These are phyloP conservation scores for Nezara viridula DNA, from an alignment of 2,888 invertebrate species.

Conservation along the genomic window DNA sequence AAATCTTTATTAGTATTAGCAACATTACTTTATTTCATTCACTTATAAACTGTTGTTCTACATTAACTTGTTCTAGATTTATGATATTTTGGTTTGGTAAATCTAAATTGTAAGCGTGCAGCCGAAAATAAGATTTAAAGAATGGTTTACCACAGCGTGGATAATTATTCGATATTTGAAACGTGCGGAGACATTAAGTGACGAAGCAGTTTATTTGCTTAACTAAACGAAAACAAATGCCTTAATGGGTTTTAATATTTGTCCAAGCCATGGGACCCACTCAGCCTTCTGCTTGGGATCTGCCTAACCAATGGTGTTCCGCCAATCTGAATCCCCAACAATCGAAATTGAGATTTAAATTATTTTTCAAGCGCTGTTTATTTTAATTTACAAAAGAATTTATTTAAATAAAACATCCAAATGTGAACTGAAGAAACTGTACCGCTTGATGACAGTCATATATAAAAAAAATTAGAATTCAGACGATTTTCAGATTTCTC, in stretches of 20 bases:
- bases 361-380: not conserved
- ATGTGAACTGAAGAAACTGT: too few species aligned
- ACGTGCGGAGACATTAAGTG: slow-evolving; percentile 37
- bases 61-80: too few species aligned
- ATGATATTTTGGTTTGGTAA: too few species aligned
- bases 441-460: not conserved
- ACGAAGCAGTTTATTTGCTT: slow-evolving; percentile 29
- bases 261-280: not conserved
- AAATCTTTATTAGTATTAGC: too few species aligned
- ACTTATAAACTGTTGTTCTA: too few species aligned
- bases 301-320: not conserved
- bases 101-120: too few species aligned
- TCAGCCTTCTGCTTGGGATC: not conserved
- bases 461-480: too few species aligned
- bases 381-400: too few species aligned
- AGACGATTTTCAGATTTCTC: too few species aligned
- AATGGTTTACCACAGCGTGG: not conserved
- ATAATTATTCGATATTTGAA: slow-evolving; percentile 23
- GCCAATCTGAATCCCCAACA: not conserved
- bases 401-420: too few species aligned
- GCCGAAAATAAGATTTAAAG: not conserved
- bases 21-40: too few species aligned
- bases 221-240: slow-evolving; percentile 32
- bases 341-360: not conserved
- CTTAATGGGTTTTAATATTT: slow-evolving; percentile 48